phyloP scores from a whole-genome alignment of 2,797 vertebrate genomes.

The Novumbra hubbsi region DNA sequence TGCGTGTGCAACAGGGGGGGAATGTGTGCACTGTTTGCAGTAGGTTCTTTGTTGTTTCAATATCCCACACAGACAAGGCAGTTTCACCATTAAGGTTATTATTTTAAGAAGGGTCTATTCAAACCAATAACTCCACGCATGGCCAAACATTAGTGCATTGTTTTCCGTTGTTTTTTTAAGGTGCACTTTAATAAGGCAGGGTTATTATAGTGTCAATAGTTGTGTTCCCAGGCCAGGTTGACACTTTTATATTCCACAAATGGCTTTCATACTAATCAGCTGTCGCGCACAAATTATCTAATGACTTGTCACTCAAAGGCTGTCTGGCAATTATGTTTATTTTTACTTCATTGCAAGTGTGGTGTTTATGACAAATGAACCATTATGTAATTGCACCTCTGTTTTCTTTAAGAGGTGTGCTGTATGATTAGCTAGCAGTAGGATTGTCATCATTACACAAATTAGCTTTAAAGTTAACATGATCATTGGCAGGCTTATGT shows the following conservation, averaged over 20 bases:
- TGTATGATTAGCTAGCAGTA: constrained; percentile 71
- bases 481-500: constrained; percentile 4
- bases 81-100: background rate
- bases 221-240: constrained; percentile 56
- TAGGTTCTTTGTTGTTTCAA: background rate
- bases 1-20: background rate
- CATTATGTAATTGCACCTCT: constrained; percentile 78
- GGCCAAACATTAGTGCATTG: background rate
- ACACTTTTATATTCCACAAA: constrained; percentile 56
- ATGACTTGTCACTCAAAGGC: constrained; percentile 82
- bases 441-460: constrained; percentile 47
- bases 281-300: constrained; percentile 80
- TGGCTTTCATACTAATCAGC: constrained; percentile 73
- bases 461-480: constrained; percentile 18
- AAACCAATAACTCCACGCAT: background rate
- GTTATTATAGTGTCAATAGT: constrained; percentile 67
- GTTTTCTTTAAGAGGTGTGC: constrained; percentile 70
- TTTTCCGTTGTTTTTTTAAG: constrained; percentile 38
- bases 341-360: constrained; percentile 73
- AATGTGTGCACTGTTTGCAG: background rate
- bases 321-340: constrained; percentile 79
- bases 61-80: background rate
- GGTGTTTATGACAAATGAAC: constrained; percentile 79
- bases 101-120: background rate
- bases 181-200: constrained; percentile 47